Evolutionary conservation across 2,888 invertebrate species (phyloP), one percentile per base, ranked within the genome.

Genomic region (Plebejus argus): DNA sequence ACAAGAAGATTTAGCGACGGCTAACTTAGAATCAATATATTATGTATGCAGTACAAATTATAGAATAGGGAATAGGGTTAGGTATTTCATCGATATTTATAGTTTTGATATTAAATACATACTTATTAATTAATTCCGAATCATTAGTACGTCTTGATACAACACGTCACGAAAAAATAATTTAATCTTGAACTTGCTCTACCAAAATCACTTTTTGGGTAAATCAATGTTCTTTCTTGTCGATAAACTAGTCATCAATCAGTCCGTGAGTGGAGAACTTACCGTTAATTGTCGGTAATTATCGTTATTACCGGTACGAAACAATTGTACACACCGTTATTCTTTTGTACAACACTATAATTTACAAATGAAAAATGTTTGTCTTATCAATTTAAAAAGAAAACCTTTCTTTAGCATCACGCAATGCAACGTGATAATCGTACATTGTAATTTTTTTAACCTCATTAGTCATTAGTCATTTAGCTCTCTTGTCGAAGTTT

Each of bases 341-440:
- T 74, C 7, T 15, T 39, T 72, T 45, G 23, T 10, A 33, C 72
- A 39, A 39, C 72, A 45, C 39, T 39, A 72, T 72, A 72, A 20
- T 20, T 72, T 45, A 71, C 72, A 28, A 66, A 66, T 76, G 39
- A 61, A 35, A 28, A 35, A 76, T 61, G 58, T 39, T 35, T 12
- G 61, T 79, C 66, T 28, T 61, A 66, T 79, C 23, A 45, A 79
- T 12, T 61, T 61, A 12, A 23, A 61, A 61, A 20, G 10, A 61
- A 61, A 23, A 61, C 61, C 4, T 23, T 3, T 10, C 61, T 61
- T 61, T 61, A 23, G 1, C 23, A 23, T 61, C 61, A 23, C 61
- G 23, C 23, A 23, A 61, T 10, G 10, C 23, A 23, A 61, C 23
- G 12, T 23, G 3, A 23, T n/a, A n/a, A 20, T 58, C 7, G 20